Base-by-base conservation (phyloP, 2,888 invertebrate species). In the Crepidodera aurea region DNA sequence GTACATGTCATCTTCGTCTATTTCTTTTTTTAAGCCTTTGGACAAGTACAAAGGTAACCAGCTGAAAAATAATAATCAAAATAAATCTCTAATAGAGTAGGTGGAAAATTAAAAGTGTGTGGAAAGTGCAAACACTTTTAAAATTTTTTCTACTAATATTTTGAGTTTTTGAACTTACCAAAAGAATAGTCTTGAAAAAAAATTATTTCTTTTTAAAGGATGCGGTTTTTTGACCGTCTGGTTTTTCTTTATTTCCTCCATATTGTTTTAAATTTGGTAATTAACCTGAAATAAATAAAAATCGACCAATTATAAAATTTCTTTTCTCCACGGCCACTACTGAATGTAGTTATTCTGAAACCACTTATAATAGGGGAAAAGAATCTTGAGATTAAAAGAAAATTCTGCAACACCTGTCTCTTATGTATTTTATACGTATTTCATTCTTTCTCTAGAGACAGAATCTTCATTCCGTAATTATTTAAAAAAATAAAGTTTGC, bases 11-110 rank as follows among this genome's bases (percentile, higher is more conserved):
- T 81, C 76, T 55, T 83, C 80, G 40, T 78, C 79, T 34, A 86
- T 72, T 58, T 84, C 84, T 50, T 79, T 78, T 65, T 75, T 81
- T 42, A 76, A 75, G 1, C 85, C 85, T 69, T 81, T 81, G 34
- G 75, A 71, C 67, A 85, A 83, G 18, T 83, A 72, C 1, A 82
- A 82, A 51, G 83, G 73, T 1, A 83, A 75, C 84, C 84, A 85
- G 73, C 84, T 84, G 68, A 51, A 79, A 77, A n/a, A 32, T 32
- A n/a, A 32, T 5, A 32, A 32, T 6, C 2, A 32, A 32, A n/a
- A 32, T 32, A 22, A 22, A 22, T 22, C 2, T 6, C 6, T 22
- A 22, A 22, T 6, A 22, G 6, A 22, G 6, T 22, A 22, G 22
- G 6, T 22, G 22, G 22, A 22, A 6, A 22, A 22, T 22, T 4